A percentile compares a stretch with the other conserved stretches of the same genome.
These are phyloP conservation scores for Gavialis gangeticus DNA, from an alignment of 2,113 vertebrate species.

Conservation along the genomic window DNA sequence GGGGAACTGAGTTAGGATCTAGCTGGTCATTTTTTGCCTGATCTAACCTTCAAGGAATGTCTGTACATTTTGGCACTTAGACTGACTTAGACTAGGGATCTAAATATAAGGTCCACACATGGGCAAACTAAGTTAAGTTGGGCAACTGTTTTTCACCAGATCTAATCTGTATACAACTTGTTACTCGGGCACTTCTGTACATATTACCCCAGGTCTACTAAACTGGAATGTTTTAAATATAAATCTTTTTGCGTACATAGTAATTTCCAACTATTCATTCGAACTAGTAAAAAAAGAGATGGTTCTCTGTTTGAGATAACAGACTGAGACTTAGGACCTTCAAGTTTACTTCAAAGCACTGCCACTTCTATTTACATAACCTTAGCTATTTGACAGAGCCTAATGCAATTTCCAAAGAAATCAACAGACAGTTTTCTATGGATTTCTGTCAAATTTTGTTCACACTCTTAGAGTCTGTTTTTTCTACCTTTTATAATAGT, in stretches of 20 bases:
- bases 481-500: neutral
- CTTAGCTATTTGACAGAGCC: neutral
- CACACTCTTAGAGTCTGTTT: neutral
- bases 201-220: too few relatives aligned
- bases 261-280: neutral
- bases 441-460: neutral
- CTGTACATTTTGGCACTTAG: too few relatives aligned
- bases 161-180: neutral
- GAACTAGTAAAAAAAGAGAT: neutral
- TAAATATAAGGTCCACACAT: too few relatives aligned
- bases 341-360: neutral
- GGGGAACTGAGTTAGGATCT: too few relatives aligned
- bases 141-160: too few relatives aligned
- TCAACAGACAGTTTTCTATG: neutral
- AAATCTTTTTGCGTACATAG: neutral
- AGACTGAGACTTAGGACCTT: neutral
- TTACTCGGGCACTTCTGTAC: neutral
- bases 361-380: neutral
- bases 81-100: too few relatives aligned
- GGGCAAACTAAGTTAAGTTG: too few relatives aligned
- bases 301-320: neutral
- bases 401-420: neutral
- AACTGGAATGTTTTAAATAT: accelerated
- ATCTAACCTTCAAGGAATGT: too few relatives aligned
- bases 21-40: too few relatives aligned